Evolutionary conservation across 2,797 vertebrate species (phyloP).

Genomic region (Tympanoctomys barrerae): DNA sequence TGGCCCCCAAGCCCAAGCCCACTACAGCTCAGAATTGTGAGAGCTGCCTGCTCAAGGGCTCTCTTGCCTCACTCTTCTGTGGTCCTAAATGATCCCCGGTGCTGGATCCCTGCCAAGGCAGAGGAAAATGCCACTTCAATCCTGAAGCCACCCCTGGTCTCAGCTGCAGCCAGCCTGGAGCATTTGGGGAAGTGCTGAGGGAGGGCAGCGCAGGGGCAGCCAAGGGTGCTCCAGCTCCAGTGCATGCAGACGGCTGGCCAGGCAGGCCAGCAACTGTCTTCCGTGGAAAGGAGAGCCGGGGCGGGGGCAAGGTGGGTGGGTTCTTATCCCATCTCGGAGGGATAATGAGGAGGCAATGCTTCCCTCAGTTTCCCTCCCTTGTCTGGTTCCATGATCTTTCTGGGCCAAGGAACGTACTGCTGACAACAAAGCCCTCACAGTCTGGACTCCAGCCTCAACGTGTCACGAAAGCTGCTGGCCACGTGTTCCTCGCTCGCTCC

Average conservation of each 20-base stretch:
- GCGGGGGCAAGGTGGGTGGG: background rate
- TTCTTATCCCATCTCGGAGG: background rate
- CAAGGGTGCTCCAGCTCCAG: background rate
- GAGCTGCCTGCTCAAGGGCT: background rate
- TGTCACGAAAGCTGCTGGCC: background rate
- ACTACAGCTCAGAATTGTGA: background rate
- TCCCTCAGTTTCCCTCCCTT: background rate
- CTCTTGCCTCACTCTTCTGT: background rate
- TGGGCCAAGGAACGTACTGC: background rate
- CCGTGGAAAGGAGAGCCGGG: background rate
- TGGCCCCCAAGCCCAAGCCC: background rate
- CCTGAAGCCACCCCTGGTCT: background rate
- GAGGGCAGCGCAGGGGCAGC: background rate
- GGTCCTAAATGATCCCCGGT: background rate
- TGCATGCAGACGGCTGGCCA: background rate
- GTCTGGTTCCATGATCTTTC: background rate
- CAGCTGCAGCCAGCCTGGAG: background rate
- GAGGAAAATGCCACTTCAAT: slow-evolving; percentile 28
- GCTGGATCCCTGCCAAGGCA: slow-evolving; percentile 56
- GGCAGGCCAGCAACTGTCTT: background rate
- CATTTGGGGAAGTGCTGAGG: background rate
- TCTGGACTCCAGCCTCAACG: background rate
- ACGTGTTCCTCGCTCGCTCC: background rate
- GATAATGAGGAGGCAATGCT: background rate
- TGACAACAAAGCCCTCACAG: background rate